Evolutionary conservation across 2,888 invertebrate species (phyloP).

Genomic region (Meloe dianella): DNA sequence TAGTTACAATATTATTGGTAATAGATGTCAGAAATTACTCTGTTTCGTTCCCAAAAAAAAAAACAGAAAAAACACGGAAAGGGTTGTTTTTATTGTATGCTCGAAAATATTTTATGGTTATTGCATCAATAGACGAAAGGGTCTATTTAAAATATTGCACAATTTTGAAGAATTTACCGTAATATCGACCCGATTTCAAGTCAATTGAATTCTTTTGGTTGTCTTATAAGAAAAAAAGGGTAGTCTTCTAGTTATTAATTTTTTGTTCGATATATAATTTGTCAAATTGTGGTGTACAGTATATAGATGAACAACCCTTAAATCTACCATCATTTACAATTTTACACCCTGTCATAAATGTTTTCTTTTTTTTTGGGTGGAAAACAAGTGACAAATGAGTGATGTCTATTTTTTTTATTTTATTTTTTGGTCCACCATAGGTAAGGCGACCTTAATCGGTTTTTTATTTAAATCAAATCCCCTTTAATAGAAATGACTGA

Average conservation of each 20-base stretch:
- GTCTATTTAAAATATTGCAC: not conserved
- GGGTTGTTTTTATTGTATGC: not conserved
- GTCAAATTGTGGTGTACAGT: not conserved
- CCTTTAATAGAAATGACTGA: conserved; percentile 43
- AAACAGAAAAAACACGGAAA: no score
- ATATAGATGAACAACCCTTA: not conserved
- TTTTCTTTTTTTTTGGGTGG: not conserved
- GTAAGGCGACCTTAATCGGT: conserved; percentile 42
- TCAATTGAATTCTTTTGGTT: not conserved
- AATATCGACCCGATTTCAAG: not conserved
- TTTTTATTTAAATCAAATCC: conserved; percentile 46
- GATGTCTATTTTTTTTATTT: no score
- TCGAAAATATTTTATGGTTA: not conserved
- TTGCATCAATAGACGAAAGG: not conserved
- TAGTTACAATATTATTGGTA: not conserved
- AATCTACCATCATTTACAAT: not conserved
- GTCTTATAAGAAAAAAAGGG: not conserved
- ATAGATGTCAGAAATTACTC: no score
- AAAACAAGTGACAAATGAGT: not conserved
- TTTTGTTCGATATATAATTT: not conserved
- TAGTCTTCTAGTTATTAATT: no score
- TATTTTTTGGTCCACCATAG: not conserved
- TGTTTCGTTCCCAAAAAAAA: no score
- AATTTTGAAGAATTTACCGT: not conserved
- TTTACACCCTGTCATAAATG: not conserved